Conservation (phyloP, 2,113 vertebrate species). For the Rousettus leschenaultii region DNA sequence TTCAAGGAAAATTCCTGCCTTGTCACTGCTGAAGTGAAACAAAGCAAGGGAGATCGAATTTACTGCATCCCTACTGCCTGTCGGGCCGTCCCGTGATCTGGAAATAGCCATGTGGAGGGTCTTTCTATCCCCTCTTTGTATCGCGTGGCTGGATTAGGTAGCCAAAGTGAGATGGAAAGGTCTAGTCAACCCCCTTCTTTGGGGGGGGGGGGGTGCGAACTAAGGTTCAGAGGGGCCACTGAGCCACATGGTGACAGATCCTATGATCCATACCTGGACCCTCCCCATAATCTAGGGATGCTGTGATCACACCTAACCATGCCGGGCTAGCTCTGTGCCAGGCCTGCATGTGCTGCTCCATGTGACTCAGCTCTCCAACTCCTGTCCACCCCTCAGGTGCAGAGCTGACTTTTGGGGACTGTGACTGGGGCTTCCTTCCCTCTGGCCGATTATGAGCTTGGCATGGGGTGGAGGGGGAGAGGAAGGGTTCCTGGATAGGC, state of each 20-base stretch:
- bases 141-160: not conserved
- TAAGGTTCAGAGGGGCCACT: not conserved
- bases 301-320: not conserved
- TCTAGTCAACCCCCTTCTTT: not conserved
- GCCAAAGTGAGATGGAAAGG: not conserved
- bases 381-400: not conserved
- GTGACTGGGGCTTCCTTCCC: not conserved
- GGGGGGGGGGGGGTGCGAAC: not conserved
- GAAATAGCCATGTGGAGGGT: rapidly evolving
- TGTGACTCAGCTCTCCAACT: rapidly evolving
- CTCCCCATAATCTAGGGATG: rapidly evolving
- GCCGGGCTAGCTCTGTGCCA: rapidly evolving
- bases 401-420: rapidly evolving
- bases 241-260: not conserved
- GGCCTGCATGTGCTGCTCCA: not conserved
- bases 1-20: not conserved
- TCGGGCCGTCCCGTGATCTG: rapidly evolving
- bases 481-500: rapidly evolving
- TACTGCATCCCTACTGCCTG: not conserved
- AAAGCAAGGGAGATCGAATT: rapidly evolving
- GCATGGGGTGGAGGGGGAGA: rapidly evolving
- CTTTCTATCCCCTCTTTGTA: not conserved
- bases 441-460: not conserved
- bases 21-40: not conserved
- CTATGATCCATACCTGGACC: rapidly evolving